Base-by-base conservation (phyloP, 2,888 invertebrate genomes). In the Sturmia bella region DNA sequence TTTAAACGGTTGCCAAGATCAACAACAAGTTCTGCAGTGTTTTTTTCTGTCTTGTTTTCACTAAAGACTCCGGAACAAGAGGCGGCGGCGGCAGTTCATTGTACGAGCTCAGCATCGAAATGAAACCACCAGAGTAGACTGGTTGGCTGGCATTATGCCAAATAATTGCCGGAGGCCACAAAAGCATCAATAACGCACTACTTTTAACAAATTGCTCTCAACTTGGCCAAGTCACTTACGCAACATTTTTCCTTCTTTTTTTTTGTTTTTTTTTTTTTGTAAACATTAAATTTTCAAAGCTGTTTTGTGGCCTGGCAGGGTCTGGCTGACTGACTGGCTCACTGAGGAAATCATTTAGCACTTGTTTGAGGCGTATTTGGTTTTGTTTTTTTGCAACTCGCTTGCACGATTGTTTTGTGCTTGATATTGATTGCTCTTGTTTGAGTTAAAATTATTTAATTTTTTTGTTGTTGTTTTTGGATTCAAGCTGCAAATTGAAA, bases 401-500 rank as follows among this genome's bases (percentile, higher is more conserved):
- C 43, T 68, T 57, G 19, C 17, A 41, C 56, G 43, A 27, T n/a
- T 54, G 54, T 59, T 24, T 43, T 56, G 54, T 48, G 75, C 63
- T 78, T 69, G 68, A 63, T 72, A 68, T 74, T 78, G 76, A 72
- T 74, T 78, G 73, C 74, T 76, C 77, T 48, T 64, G 77, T 80
- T 70, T 68, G 15, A 54, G 6, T 4, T 4, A 27, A 27, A 27
- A 27, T 6, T 27, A 27, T 57, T 57, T 19, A 12, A 17, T 43
- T 43, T 43, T 17, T 50, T 57, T 59, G 45, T 15, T 50, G 56
- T 70, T 39, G 32, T 52, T 64, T 12, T 59, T 37, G 59, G 57
- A 69, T 57, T 73, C 54, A 54, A 66, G 48, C 6, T 45, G 61
- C 27, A 50, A 48, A 52, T 41, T 50, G 43, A 39, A 57, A 19